Percentiles rank a stretch among this genome's conserved stretches.
These are phyloP conservation scores for Ginglymostoma cirratum DNA, from an alignment of 2,113 vertebrate species.

Conservation along the genomic window DNA sequence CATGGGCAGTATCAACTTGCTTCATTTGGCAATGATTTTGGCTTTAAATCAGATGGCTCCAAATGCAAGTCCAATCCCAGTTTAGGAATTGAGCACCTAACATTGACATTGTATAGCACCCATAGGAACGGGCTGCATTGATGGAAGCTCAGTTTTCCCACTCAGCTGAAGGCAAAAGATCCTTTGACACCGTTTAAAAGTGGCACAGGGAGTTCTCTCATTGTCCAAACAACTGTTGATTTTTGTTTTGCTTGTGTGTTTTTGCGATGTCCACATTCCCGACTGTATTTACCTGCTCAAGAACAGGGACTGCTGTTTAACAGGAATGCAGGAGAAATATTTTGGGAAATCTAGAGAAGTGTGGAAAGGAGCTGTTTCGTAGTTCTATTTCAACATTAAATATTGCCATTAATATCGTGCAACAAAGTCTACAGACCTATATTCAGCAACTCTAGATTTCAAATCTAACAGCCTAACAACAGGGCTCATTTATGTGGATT, in stretches of 20 bases:
- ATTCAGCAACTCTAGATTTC: background rate
- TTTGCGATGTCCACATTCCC: background rate
- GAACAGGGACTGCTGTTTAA: background rate
- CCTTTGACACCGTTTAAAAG: background rate
- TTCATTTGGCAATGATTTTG: background rate
- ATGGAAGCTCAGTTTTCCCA: background rate
- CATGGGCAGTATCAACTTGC: background rate
- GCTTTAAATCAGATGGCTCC: background rate
- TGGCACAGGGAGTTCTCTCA: background rate
- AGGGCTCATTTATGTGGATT: background rate
- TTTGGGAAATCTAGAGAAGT: background rate
- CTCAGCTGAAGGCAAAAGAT: no score
- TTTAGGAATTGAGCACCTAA: background rate
- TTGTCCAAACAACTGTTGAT: background rate
- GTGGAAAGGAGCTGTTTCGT: background rate
- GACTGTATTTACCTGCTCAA: background rate
- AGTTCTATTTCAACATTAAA: background rate
- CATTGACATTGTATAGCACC: background rate
- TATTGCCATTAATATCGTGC: background rate
- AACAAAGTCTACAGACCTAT: background rate
- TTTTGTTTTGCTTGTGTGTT: background rate
- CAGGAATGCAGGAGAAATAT: background rate
- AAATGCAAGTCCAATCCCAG: background rate
- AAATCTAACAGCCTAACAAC: background rate
- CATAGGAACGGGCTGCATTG: background rate